Percentiles rank a stretch among this genome's conserved stretches.
phyloP scores from a whole-genome alignment of 2,888 invertebrate genomes.

The Epirrhoe alternata region DNA sequence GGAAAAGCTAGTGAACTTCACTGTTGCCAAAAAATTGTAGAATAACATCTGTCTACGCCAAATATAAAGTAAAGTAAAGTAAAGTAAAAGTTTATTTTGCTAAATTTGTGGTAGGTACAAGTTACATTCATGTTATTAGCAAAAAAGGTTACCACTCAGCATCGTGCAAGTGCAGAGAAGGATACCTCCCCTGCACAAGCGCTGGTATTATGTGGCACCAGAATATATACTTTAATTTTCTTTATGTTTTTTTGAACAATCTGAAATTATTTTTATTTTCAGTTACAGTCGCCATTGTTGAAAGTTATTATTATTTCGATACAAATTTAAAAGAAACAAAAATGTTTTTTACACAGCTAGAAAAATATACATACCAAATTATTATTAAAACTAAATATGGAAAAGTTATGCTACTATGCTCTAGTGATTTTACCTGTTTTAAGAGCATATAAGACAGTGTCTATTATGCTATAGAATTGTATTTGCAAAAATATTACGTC shows the following conservation, averaged over 20 bases:
- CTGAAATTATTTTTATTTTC: too few species aligned
- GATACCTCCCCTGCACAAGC: too few species aligned
- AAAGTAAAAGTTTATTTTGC: too few species aligned
- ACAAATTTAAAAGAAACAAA: not conserved
- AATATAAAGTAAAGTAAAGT: too few species aligned
- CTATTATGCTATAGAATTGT: conserved; percentile 14
- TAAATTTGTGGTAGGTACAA: too few species aligned
- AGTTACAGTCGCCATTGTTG: too few species aligned
- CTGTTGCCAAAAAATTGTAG: not conserved
- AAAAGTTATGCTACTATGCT: not conserved
- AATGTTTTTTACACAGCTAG: conserved; percentile 1
- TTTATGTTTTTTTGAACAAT: not conserved
- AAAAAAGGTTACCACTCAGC: too few species aligned
- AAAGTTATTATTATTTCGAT: not conserved
- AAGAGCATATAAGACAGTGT: not conserved
- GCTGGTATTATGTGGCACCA: too few species aligned
- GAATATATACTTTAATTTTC: not conserved
- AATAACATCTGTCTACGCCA: not conserved
- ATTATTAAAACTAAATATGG: not conserved
- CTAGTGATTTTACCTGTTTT: not conserved
- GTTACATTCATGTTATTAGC: too few species aligned
- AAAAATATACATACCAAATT: not conserved
- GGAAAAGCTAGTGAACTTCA: too few species aligned
- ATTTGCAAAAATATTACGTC: conserved; percentile 62
- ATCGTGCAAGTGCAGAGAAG: too few species aligned